phyloP scores from a whole-genome alignment of 2,113 vertebrate species.

The pig (Sus scrofa) region DNA sequence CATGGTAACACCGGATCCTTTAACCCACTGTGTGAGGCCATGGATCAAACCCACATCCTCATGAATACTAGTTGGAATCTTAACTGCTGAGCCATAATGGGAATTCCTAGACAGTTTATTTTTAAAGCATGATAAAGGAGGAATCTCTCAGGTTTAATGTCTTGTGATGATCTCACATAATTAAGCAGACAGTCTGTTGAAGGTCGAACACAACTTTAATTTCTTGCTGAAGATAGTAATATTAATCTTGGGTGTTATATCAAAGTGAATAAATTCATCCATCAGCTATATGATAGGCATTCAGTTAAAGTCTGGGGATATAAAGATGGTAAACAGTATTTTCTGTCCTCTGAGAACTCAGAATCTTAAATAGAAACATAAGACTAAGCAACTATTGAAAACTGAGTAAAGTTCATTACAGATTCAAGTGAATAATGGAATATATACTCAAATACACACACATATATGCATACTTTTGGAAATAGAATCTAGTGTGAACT shows the following conservation, averaged over 20 bases:
- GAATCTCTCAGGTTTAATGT: neutral
- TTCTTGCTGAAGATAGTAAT: constrained; percentile 37
- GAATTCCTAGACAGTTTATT: neutral
- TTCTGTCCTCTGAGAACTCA: neutral
- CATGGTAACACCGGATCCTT: no score
- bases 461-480: neutral
- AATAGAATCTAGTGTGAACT: neutral
- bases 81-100: no score
- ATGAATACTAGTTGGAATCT: no score
- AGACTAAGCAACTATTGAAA: neutral
- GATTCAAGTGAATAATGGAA: neutral
- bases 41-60: no score
- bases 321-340: neutral
- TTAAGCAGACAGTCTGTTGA: neutral
- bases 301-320: neutral
- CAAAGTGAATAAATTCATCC: neutral
- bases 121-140: neutral
- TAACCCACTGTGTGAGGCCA: no score
- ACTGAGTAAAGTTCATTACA: neutral
- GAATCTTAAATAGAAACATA: neutral
- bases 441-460: neutral
- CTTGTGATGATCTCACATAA: neutral
- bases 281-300: neutral
- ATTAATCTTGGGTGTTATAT: neutral
- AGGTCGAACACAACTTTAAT: neutral